These are phyloP conservation scores for Clarias pachynema DNA, from an alignment of 2,797 vertebrate genomes.

Conservation along the genomic window DNA sequence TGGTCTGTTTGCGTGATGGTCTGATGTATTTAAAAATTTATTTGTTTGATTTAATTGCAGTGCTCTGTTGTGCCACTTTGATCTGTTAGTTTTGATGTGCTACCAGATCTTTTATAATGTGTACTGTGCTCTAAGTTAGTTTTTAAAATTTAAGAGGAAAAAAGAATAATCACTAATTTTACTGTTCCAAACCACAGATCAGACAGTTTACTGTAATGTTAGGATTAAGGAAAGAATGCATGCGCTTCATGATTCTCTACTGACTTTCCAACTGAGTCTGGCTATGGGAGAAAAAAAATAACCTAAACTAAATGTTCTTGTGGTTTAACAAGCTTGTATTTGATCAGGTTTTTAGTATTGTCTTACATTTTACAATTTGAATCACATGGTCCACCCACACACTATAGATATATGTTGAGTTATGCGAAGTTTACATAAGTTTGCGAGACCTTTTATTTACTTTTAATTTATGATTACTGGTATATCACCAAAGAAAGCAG, in stretches of 20 bases:
- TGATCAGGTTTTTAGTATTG: neutral
- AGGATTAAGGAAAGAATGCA: conserved; percentile 60
- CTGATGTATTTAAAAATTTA: neutral
- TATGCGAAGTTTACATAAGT: too few relatives aligned
- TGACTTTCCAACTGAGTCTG: neutral
- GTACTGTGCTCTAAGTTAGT: neutral
- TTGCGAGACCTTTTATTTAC: neutral
- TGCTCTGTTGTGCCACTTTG: neutral
- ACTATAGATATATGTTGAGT: too few relatives aligned
- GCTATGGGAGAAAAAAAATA: neutral
- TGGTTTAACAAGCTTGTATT: neutral
- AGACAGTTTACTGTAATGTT: conserved; percentile 60
- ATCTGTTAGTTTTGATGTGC: neutral
- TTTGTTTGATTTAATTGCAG: neutral
- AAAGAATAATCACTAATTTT: conserved; percentile 40
- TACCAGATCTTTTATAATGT: neutral
- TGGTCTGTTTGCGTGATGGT: neutral
- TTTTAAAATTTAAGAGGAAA: neutral
- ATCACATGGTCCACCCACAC: neutral
- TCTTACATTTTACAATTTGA: neutral
- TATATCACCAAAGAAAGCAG: neutral
- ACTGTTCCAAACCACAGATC: conserved; percentile 60
- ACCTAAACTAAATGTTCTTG: neutral
- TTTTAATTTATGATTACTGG: neutral
- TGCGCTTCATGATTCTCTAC: conserved; percentile 35